Evolutionary conservation across 2,888 invertebrate species (phyloP).

Genomic region (Timema podura): DNA sequence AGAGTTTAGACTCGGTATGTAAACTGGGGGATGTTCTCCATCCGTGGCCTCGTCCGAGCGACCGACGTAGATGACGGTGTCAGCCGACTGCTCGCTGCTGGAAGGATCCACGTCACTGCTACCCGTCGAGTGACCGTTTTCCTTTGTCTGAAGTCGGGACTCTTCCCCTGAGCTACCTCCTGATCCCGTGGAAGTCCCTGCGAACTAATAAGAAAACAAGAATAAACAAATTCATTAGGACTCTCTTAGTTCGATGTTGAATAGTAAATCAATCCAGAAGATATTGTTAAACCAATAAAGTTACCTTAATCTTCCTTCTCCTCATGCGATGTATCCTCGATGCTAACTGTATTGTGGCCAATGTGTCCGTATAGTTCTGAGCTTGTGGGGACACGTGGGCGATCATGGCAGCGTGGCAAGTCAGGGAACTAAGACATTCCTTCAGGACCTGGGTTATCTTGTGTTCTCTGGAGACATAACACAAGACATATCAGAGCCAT

Average conservation of each 20-base stretch:
- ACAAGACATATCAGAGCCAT: too few relatives aligned
- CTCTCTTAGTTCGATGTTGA: too few relatives aligned
- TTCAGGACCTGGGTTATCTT: constrained; percentile 89
- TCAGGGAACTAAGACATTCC: constrained; percentile 88
- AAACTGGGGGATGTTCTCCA: constrained; percentile 88
- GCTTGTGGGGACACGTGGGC: constrained; percentile 87
- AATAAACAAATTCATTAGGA: constrained; percentile 38
- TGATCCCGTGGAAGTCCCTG: constrained; percentile 44
- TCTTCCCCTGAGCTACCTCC: constrained; percentile 56
- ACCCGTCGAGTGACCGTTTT: constrained; percentile 56
- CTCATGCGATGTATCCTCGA: constrained; percentile 91
- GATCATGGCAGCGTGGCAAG: constrained; percentile 93
- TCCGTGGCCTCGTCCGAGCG: constrained; percentile 80
- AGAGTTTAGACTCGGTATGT: constrained; percentile 75
- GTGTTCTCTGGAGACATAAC: constrained; percentile 66
- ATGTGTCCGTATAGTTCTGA: constrained; percentile 85
- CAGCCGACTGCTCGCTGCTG: constrained; percentile 94
- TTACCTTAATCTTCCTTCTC: constrained; percentile 78
- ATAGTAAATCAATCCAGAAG: too few relatives aligned
- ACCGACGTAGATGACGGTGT: constrained; percentile 94
- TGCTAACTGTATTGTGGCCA: constrained; percentile 92
- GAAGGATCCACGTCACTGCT: constrained; percentile 92
- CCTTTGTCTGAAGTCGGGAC: constrained; percentile 41
- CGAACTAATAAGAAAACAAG: constrained; percentile 41
- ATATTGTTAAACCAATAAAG: constrained; percentile 37